Evolutionary conservation across 2,888 invertebrate genomes (phyloP).

Genomic region (Icerya purchasi): DNA sequence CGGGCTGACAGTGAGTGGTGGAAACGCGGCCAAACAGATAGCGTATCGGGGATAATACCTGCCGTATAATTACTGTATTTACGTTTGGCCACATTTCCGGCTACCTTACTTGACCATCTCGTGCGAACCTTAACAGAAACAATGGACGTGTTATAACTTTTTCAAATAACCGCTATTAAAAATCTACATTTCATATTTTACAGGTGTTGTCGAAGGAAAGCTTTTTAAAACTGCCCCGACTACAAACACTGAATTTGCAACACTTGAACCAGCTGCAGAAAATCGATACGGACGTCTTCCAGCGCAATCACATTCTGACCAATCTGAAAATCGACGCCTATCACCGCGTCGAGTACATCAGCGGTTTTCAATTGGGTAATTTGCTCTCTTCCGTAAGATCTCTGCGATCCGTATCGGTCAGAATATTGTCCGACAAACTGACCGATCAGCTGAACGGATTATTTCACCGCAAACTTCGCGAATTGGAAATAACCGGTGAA

Average conservation of each 20-base stretch:
- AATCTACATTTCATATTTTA: slow-evolving; percentile 12
- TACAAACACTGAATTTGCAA: slow-evolving; percentile 52
- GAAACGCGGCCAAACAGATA: background rate
- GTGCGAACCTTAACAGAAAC: too few species aligned
- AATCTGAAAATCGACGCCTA: slow-evolving; percentile 49
- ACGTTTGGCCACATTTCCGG: too few species aligned
- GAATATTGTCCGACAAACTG: slow-evolving; percentile 49
- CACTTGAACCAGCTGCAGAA: slow-evolving; percentile 48
- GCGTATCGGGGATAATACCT: background rate
- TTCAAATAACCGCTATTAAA: too few species aligned
- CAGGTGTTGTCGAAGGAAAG: slow-evolving; percentile 47
- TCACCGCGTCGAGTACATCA: slow-evolving; percentile 37
- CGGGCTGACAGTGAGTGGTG: background rate
- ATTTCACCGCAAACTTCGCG: slow-evolving; percentile 50
- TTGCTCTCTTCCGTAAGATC: slow-evolving; percentile 48
- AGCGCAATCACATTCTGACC: slow-evolving; percentile 46
- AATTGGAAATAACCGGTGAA: slow-evolving; percentile 56
- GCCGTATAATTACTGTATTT: too few species aligned
- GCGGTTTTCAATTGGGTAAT: slow-evolving; percentile 42
- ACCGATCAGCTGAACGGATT: slow-evolving; percentile 53
- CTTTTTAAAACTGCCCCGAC: slow-evolving; percentile 43
- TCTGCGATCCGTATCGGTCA: slow-evolving; percentile 49
- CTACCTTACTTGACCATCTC: too few species aligned
- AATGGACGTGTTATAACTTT: too few species aligned
- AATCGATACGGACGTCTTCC: slow-evolving; percentile 51